Evolutionary conservation across 2,113 vertebrate genomes (phyloP).

Genomic region (Pseudonaja textilis): DNA sequence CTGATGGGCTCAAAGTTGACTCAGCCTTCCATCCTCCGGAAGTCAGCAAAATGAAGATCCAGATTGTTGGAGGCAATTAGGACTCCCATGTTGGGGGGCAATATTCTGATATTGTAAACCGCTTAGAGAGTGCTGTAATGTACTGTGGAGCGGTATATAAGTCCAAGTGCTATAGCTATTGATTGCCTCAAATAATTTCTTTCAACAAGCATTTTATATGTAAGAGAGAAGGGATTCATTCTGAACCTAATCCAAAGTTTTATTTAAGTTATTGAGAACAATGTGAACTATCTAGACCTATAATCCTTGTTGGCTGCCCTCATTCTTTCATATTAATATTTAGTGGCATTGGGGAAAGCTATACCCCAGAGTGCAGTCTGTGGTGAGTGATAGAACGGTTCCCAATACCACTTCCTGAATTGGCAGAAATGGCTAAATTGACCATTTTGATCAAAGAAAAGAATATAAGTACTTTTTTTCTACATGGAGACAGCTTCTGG

Average conservation of each 20-base stretch:
- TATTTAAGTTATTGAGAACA: conserved; percentile 35
- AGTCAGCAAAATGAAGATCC: background rate
- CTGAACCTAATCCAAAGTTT: conserved; percentile 33
- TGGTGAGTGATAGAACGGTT: background rate
- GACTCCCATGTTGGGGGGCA: background rate
- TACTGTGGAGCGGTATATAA: background rate
- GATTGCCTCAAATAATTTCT: conserved; percentile 9
- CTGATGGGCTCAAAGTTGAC: background rate
- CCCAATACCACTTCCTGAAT: background rate
- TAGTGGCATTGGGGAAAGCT: background rate
- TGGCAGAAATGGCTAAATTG: too few relatives aligned
- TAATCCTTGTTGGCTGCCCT: background rate
- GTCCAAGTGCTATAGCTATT: background rate
- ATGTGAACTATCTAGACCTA: conserved; percentile 40
- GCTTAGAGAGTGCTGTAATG: background rate
- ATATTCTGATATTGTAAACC: background rate
- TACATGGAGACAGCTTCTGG: too few relatives aligned
- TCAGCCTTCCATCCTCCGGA: background rate
- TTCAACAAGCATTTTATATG: background rate
- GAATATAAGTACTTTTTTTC: too few relatives aligned
- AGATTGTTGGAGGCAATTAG: background rate
- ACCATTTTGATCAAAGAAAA: too few relatives aligned
- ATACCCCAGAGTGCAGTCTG: background rate
- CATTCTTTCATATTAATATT: background rate
- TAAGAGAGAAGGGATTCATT: conserved; percentile 17